A percentile compares a stretch with the other conserved stretches of the same genome.
Evolutionary conservation across 2,888 invertebrate genomes (phyloP).

Genomic region (Hirtodrosophila cameraria): DNA sequence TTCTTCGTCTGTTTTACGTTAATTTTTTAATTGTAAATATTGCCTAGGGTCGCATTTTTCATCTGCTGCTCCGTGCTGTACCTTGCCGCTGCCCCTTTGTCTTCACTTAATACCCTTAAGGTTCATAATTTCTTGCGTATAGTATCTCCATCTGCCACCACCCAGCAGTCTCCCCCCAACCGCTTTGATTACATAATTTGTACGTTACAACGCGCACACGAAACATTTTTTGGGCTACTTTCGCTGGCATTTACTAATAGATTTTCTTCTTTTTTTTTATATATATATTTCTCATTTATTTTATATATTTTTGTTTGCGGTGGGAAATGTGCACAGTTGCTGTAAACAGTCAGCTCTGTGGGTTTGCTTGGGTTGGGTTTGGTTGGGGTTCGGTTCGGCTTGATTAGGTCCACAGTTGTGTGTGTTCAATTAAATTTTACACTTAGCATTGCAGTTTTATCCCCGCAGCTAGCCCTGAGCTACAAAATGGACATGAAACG

Average conservation of each 20-base stretch:
- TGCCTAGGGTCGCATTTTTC: conserved; percentile 77
- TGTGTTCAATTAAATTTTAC: conserved; percentile 68
- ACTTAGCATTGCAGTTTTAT: conserved; percentile 53
- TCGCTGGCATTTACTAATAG: conserved; percentile 66
- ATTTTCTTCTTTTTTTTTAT: conserved; percentile 50
- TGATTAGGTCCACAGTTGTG: conserved; percentile 54
- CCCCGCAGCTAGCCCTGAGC: conserved; percentile 16
- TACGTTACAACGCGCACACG: conserved; percentile 77
- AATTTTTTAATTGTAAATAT: conserved; percentile 81
- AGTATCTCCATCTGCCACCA: not conserved
- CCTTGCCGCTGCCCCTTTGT: not conserved
- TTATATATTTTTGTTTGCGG: conserved; percentile 46
- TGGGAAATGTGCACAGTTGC: conserved; percentile 70
- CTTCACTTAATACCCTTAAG: conserved; percentile 51
- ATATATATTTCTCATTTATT: conserved; percentile 27
- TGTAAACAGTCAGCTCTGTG: conserved; percentile 18
- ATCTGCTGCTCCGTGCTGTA: conserved; percentile 51
- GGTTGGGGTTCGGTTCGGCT: conserved; percentile 16
- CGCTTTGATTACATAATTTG: conserved; percentile 77
- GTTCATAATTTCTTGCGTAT: conserved; percentile 67
- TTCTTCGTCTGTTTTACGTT: conserved; percentile 75
- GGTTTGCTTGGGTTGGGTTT: not conserved
- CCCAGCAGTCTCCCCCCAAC: conserved; percentile 10
- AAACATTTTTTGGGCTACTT: conserved; percentile 71
- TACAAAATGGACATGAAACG: not conserved